Percentiles rank a stretch among this genome's conserved stretches.
Conservation (phyloP, 2,113 vertebrate species). For the Vulpes vulpes region DNA sequence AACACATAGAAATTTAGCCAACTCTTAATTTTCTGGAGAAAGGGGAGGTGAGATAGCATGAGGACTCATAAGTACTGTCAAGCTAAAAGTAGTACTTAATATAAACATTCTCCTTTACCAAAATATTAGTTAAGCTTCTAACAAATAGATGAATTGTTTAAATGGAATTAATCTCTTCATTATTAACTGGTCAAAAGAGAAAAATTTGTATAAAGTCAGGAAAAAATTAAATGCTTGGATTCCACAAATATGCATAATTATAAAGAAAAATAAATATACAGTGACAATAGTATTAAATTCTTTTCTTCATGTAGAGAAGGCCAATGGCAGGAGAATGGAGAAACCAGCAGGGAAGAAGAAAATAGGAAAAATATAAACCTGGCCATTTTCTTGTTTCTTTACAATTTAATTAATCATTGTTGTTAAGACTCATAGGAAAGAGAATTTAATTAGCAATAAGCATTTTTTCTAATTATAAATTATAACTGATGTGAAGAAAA, state of each 20-base stretch:
- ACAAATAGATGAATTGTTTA: not conserved
- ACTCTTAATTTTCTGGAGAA: conserved; percentile 22
- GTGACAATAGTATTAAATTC: not conserved
- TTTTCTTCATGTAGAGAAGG: not conserved
- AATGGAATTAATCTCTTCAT: not conserved
- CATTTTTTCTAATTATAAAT: conserved; percentile 42
- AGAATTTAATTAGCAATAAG: conserved; percentile 10
- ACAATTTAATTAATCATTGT: not conserved
- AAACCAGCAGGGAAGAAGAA: not conserved
- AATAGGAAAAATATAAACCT: not conserved
- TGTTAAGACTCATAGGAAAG: not conserved
- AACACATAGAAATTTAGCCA: conserved; percentile 38
- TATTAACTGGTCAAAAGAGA: not conserved
- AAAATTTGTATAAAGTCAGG: not conserved
- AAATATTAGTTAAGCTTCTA: not conserved
- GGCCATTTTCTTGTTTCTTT: not conserved
- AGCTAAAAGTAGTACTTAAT: conserved; percentile 1
- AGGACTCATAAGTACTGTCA: not conserved
- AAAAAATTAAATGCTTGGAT: not conserved
- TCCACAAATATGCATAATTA: not conserved
- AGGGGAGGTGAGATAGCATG: not conserved
- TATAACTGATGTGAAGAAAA: not conserved
- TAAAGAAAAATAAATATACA: not conserved
- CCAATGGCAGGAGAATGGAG: not conserved
- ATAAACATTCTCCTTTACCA: not conserved